Evolutionary conservation across 1,140 invertebrate genomes (phyloP), one percentile per base, ranked within the genome.

Genomic region (Brachionus manjavacas): DNA sequence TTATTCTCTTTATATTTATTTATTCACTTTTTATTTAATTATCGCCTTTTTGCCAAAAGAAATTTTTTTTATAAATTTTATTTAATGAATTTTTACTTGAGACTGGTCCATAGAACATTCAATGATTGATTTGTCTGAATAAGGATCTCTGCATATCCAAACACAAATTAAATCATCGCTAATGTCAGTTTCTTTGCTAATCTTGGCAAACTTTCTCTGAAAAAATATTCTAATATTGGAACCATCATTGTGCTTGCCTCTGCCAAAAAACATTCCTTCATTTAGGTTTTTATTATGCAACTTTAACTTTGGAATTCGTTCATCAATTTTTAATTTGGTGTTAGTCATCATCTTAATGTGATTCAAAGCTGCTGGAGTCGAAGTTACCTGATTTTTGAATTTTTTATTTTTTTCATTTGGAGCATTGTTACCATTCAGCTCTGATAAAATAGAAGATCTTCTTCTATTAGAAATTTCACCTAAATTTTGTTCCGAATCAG

Each of bases 131-230:
- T 68, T 60, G 31, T 81, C 79, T 11, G 79, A 81, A 81, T 90
- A 89, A 1, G 90, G 89, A 85, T 91, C 90, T 14, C 90, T 87
- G 16, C 90, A 90, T 28, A 92, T 87, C 91, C 91, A 92, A 86
- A 92, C 87, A 85, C 91, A 91, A 85, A 90, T 90, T 23, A 91
- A 86, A 23, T 85, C 86, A 1, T 89, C 89, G 12, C 4, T 23
- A 25, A 14, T 11, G 2, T 76, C 20, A 28, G 11, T 25, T 46
- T 76, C 72, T 80, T 89, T 88, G 46, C 89, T 87, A 41, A 91
- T 85, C 16, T 86, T 85, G 7, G 91, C 87, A 25, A 86, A 87
- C 76, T 88, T 88, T 11, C 90, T 85, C 70, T 89, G 89, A 80
- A 90, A 90, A 55, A 89, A 86, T 79, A 91, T 87, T 74, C 87